These are phyloP conservation scores for Paramormyrops hopkinsi DNA, from an alignment of 2,797 vertebrate genomes.

Conservation along the genomic window DNA sequence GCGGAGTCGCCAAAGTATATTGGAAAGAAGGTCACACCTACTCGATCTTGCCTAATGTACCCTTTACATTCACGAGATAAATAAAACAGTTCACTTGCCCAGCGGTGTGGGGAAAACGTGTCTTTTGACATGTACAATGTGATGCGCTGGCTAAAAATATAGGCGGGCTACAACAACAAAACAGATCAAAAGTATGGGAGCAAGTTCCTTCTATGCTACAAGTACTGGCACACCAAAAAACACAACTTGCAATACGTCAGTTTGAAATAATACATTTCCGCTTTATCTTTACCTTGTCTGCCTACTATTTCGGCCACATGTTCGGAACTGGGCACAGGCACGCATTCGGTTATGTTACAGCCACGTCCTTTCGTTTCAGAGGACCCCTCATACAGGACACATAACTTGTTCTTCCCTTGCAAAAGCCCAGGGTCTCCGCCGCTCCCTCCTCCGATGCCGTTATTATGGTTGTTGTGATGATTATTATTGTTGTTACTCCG, in stretches of 20 bases:
- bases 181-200: slow-evolving; percentile 55
- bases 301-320: slow-evolving; percentile 99
- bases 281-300: slow-evolving; percentile 80
- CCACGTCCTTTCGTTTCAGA: slow-evolving; percentile 82
- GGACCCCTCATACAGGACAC: slow-evolving; percentile 85
- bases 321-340: slow-evolving; percentile 96
- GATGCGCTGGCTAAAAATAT: slow-evolving; percentile 46
- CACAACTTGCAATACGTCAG: slow-evolving; percentile 34
- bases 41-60: not conserved
- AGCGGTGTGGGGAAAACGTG: slow-evolving; percentile 8
- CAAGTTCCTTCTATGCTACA: slow-evolving; percentile 35
- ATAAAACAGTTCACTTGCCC: not conserved
- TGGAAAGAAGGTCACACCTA: slow-evolving; percentile 1
- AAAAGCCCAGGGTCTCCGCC: slow-evolving; percentile 55
- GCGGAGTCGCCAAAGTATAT: not conserved
- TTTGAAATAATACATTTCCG: slow-evolving; percentile 42
- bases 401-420: slow-evolving; percentile 83
- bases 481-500: slow-evolving; percentile 75
- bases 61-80: not conserved
- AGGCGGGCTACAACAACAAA: slow-evolving; percentile 52
- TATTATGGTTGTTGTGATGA: slow-evolving; percentile 53
- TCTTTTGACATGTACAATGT: slow-evolving; percentile 19
- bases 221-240: not conserved
- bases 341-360: slow-evolving; percentile 97
- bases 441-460: slow-evolving; percentile 40